A percentile compares a stretch with the other conserved stretches of the same genome.
Evolutionary conservation across 2,113 vertebrate genomes (phyloP).

Genomic region (Myotis lucifugus): DNA sequence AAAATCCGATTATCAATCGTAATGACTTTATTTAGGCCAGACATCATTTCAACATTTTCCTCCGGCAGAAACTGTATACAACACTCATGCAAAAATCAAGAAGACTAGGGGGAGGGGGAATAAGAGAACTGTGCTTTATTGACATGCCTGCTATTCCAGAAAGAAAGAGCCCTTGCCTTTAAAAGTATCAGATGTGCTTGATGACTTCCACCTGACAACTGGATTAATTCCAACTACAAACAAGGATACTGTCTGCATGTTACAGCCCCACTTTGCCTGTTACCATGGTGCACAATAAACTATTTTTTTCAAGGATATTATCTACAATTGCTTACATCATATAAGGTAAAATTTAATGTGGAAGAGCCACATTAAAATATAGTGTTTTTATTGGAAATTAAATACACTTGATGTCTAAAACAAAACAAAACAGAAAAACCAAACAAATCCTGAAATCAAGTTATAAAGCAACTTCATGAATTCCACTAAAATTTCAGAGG

Average conservation of each 20-base stretch:
- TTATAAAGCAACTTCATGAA: constrained; percentile 32
- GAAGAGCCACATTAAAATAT: neutral
- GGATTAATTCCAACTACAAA: neutral
- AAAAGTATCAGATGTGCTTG: neutral
- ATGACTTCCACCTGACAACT: neutral
- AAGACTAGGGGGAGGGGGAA: fast-evolving
- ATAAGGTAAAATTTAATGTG: constrained; percentile 1
- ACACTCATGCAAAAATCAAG: neutral
- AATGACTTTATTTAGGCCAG: constrained; percentile 44
- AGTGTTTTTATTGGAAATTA: constrained; percentile 1
- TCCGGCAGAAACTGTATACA: neutral
- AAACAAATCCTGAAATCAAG: neutral
- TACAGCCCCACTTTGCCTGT: neutral
- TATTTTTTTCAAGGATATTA: neutral
- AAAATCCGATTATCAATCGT: neutral
- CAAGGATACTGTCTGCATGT: neutral
- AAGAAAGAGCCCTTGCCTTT: neutral
- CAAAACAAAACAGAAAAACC: neutral
- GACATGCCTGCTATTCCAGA: constrained; percentile 21
- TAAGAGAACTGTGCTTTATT: neutral
- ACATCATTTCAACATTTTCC: constrained; percentile 25
- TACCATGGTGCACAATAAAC: neutral
- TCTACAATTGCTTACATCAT: neutral
- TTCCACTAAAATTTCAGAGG: neutral
- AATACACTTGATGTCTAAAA: constrained; percentile 41